Percentiles rank a stretch among this genome's conserved stretches.
Conservation (phyloP, 1,140 invertebrate genomes). For the Macrobrachium rosenbergii region DNA sequence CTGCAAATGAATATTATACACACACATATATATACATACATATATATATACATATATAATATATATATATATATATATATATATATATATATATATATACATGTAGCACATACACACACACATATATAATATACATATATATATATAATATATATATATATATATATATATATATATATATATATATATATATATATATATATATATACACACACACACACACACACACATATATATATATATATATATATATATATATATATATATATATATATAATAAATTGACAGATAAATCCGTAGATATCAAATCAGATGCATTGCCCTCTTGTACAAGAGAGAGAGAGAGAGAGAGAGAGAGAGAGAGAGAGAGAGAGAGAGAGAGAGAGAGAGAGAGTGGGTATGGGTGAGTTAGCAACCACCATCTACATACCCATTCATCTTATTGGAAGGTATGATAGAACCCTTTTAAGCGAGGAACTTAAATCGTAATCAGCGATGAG, state of each 20-base stretch:
- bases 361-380: background rate
- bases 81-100: too few relatives aligned
- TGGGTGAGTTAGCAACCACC: background rate
- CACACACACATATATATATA: background rate
- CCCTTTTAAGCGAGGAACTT: too few relatives aligned
- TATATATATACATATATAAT: too few relatives aligned
- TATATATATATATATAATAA: conserved; percentile 7
- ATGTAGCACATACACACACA: too few relatives aligned
- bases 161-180: background rate
- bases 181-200: conserved; percentile 2
- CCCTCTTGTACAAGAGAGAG: background rate
- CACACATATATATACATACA: too few relatives aligned
- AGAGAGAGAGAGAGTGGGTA: background rate
- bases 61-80: too few relatives aligned
- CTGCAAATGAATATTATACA: too few relatives aligned
- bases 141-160: background rate
- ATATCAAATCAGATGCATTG: background rate
- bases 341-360: background rate
- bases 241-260: conserved; percentile 8
- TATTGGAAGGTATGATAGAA: too few relatives aligned
- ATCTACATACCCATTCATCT: background rate
- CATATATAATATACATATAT: too few relatives aligned
- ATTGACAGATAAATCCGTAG: background rate
- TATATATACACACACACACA: background rate
- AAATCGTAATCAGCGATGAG: too few relatives aligned